Base-by-base conservation (phyloP, 2,797 vertebrate genomes). In the Catostomus latipinnis region DNA sequence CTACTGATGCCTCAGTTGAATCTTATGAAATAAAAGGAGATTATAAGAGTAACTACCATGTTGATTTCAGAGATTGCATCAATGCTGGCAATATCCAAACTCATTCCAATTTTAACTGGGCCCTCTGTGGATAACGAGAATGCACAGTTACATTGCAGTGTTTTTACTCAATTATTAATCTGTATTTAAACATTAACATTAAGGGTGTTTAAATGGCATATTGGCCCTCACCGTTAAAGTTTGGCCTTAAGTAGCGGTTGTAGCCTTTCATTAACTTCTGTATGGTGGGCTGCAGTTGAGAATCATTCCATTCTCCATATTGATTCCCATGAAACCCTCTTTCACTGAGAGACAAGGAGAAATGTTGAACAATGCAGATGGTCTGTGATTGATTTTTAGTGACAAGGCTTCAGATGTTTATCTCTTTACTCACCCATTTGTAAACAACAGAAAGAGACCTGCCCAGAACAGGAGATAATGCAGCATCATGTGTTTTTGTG, bases 61-160 rank as follows among this genome's bases (percentile, higher is more conserved):
- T 97, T 97, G 87, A 97, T 97, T 92, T 97, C 96, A 82, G 96
- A 97, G 89, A 97, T 96, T 75, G 95, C 96, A 87, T 97, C 96
- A 82, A 97, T 97, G 88, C 96, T 97, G 87, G 96, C 96, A 61
- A 97, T 96, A 85, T 97, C 96, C 94, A 97, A 82, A 86, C 96
- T 97, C 96, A 97, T 97, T 34, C 96, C 96, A 50, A 97, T 90
- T 0, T 94, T 94, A 52, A 97, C 96, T 5, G 96, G 96, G 14
- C 95, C 96, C 86, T 95, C 96, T 83, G 76, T 58, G 52, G 58
- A 69, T 70, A 67, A 60, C 49, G 53, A 58, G 3, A 78, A 16
- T 12, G 54, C 34, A 43, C 34, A 43, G 46, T 77, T 69, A 77
- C 56, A 34, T 11, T 4, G 34, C 34, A 34, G 4, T 18, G 48